phyloP scores from a whole-genome alignment of 2,113 vertebrate genomes.

The Neodon shergylaensis region DNA sequence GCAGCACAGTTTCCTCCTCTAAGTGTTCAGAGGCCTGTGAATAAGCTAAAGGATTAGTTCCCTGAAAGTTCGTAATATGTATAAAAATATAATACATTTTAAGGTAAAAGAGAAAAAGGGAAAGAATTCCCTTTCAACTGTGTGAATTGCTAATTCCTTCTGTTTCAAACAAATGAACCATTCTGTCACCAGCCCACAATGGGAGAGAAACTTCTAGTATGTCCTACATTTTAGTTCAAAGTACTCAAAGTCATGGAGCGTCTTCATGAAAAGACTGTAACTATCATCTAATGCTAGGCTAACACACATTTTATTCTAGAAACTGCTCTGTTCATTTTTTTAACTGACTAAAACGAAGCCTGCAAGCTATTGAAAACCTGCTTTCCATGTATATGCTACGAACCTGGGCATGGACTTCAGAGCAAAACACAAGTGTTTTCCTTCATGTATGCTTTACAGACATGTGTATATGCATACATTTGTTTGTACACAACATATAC shows the following conservation, averaged over 20 bases:
- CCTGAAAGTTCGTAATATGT: not conserved
- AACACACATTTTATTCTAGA: not conserved
- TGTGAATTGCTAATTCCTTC: not conserved
- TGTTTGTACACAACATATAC: no score
- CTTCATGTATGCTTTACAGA: not conserved
- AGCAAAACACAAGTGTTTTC: not conserved
- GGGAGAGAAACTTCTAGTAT: not conserved
- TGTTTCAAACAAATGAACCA: conserved; percentile 1
- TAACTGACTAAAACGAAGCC: not conserved
- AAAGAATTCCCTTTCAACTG: not conserved
- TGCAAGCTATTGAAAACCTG: not conserved
- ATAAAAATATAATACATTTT: not conserved
- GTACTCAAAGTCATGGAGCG: not conserved
- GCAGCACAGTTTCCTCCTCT: not conserved
- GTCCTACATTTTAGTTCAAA: not conserved
- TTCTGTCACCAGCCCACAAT: not conserved
- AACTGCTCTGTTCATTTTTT: not conserved
- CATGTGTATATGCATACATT: not conserved
- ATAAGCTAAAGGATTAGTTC: not conserved
- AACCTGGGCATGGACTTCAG: not conserved
- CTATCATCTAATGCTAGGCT: not conserved
- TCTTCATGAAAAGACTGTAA: not conserved
- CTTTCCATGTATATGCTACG: not conserved
- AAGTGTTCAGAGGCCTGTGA: not conserved
- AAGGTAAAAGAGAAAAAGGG: not conserved